These are phyloP conservation scores for Hyposmocoma kahamanoa DNA, from an alignment of 1,140 invertebrate genomes.

Conservation along the genomic window DNA sequence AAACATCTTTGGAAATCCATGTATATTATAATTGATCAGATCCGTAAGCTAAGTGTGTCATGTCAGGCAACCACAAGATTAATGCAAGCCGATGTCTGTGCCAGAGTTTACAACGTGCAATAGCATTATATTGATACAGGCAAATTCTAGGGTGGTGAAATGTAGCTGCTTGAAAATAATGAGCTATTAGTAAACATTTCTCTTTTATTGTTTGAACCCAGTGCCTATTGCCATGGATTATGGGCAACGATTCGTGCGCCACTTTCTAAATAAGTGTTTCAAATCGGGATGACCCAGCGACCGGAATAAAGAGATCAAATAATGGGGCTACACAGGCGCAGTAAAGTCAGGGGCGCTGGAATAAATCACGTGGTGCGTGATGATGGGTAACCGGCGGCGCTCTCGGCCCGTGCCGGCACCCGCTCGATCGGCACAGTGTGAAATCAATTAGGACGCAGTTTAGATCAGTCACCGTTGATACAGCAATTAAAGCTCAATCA, in stretches of 20 bases:
- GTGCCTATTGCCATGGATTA: too few relatives aligned
- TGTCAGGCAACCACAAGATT: slow-evolving; percentile 31
- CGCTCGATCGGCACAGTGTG: background rate
- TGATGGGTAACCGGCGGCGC: background rate
- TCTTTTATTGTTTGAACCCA: too few relatives aligned
- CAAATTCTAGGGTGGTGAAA: too few relatives aligned
- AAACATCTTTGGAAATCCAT: too few relatives aligned
- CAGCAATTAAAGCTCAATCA: background rate
- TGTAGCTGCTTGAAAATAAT: too few relatives aligned
- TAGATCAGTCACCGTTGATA: background rate
- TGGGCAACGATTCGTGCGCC: too few relatives aligned
- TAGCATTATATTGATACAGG: slow-evolving; percentile 11
- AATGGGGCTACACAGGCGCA: background rate
- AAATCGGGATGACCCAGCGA: background rate
- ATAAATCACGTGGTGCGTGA: slow-evolving; percentile 1
- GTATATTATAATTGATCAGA: too few relatives aligned
- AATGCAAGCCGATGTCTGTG: slow-evolving; percentile 14
- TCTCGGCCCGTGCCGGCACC: background rate
- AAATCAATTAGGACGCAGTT: background rate
- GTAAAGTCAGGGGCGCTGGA: background rate
- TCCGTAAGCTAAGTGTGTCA: slow-evolving; percentile 16
- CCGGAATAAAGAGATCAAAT: background rate
- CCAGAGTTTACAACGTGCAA: slow-evolving; percentile 17
- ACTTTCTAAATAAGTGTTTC: background rate
- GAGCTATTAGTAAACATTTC: too few relatives aligned